phyloP scores from a whole-genome alignment of 2,113 vertebrate genomes.

The Pavo muticus region DNA sequence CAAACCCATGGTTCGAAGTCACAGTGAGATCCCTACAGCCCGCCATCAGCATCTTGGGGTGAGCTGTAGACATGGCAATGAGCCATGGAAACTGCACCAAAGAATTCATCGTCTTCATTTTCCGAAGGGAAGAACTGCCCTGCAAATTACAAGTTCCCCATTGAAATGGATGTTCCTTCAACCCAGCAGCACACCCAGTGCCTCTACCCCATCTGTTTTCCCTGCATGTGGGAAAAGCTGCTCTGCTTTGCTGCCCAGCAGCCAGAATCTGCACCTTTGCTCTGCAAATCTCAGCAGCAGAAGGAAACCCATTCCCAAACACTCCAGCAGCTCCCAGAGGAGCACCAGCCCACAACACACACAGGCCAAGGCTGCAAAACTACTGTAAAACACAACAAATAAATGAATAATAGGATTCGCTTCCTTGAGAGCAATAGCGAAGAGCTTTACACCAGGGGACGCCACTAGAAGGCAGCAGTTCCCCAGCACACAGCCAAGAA shows the following conservation, averaged over 20 bases:
- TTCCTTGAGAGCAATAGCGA: rapidly evolving
- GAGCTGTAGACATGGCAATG: neutral
- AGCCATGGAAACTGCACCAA: neutral
- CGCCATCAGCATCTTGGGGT: neutral
- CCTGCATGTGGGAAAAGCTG: neutral
- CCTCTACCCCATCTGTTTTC: rapidly evolving
- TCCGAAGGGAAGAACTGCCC: neutral
- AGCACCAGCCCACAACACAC: rapidly evolving
- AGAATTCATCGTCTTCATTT: rapidly evolving
- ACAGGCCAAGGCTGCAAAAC: neutral
- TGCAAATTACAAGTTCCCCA: neutral
- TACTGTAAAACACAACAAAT: neutral
- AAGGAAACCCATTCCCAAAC: rapidly evolving
- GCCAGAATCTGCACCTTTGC: rapidly evolving
- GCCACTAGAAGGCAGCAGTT: slow-evolving; percentile 3
- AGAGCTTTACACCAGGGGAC: neutral
- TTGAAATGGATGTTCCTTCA: neutral
- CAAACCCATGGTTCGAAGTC: neutral
- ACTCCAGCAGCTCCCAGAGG: slow-evolving; percentile 23
- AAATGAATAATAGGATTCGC: neutral
- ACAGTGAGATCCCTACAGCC: neutral
- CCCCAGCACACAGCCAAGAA: neutral
- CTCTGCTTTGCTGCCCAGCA: neutral
- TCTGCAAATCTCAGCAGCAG: neutral
- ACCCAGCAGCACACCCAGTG: neutral